These are phyloP conservation scores for Urocolius indicus DNA, from an alignment of 2,113 vertebrate genomes.

Conservation along the genomic window DNA sequence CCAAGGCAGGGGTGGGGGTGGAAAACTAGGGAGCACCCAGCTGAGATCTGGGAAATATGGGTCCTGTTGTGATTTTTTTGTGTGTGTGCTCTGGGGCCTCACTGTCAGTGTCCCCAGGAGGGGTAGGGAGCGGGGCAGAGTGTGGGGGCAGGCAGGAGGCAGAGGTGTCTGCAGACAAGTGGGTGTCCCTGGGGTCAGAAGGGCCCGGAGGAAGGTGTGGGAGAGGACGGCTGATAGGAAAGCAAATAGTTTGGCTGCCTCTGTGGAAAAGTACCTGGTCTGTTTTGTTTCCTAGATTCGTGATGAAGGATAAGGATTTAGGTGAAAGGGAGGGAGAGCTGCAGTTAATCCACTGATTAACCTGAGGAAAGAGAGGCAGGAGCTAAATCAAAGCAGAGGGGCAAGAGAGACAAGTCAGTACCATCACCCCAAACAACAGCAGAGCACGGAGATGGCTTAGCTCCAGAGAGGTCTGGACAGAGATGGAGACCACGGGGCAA, in stretches of 20 bases:
- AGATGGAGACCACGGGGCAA: neutral
- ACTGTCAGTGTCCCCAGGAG: neutral
- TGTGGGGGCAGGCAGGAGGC: neutral
- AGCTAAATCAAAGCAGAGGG: constrained; percentile 39
- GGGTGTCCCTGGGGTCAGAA: neutral
- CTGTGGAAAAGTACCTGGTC: constrained; percentile 41
- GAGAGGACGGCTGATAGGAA: neutral
- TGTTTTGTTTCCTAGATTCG: constrained; percentile 60
- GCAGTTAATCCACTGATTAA: constrained; percentile 67
- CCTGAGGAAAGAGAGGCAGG: constrained; percentile 35
- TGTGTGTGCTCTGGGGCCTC: neutral
- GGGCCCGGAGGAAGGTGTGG: neutral
- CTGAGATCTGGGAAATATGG: neutral
- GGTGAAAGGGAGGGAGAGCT: constrained; percentile 34
- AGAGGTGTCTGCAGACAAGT: neutral
- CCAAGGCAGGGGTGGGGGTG: neutral
- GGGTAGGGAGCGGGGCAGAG: neutral
- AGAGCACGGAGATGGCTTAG: rapidly evolving
- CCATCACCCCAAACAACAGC: neutral
- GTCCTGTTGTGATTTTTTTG: neutral
- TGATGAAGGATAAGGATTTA: constrained; percentile 68
- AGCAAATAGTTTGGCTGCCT: constrained; percentile 55
- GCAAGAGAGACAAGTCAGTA: neutral
- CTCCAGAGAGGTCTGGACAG: neutral
- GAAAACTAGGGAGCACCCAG: neutral